Percentiles rank a stretch among this genome's conserved stretches.
Evolutionary conservation across 2,113 vertebrate genomes (phyloP).

Genomic region (Coreoperca whiteheadi): DNA sequence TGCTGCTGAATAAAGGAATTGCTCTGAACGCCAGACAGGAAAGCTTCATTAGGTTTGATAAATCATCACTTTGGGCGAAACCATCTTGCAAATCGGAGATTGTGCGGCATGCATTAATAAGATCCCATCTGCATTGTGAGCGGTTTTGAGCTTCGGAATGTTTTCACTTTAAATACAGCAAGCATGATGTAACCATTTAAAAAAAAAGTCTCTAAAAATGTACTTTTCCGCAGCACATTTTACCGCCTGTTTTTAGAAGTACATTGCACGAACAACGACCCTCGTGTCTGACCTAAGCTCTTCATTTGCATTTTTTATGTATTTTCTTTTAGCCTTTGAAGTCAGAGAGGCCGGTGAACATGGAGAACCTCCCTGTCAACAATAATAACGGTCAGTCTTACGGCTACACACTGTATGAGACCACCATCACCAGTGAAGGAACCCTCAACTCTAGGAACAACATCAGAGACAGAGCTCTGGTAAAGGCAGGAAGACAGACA

Average conservation of each 20-base stretch:
- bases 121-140: neutral
- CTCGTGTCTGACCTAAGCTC: neutral
- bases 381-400: conserved; percentile 88
- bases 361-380: conserved; percentile 90
- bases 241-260: neutral
- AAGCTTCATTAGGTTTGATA: conserved; percentile 48
- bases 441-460: conserved; percentile 82
- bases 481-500: conserved; percentile 58
- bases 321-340: conserved; percentile 81
- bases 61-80: conserved; percentile 25
- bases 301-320: conserved; percentile 2
- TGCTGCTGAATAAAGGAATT: conserved; percentile 30
- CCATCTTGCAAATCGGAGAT: conserved; percentile 2
- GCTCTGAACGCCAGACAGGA: conserved; percentile 22
- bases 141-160: neutral
- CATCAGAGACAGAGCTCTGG: conserved; percentile 90
- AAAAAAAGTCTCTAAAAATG: neutral
- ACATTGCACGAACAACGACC: neutral
- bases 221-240: neutral
- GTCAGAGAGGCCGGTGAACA: conserved; percentile 87
- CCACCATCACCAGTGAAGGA: conserved; percentile 84
- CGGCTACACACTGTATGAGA: conserved; percentile 90
- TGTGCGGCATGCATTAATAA: conserved; percentile 1
- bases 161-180: conserved; percentile 22
- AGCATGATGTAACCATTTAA: neutral